Base-by-base conservation (phyloP, 1,140 invertebrate genomes). In the Grapholita molesta region DNA sequence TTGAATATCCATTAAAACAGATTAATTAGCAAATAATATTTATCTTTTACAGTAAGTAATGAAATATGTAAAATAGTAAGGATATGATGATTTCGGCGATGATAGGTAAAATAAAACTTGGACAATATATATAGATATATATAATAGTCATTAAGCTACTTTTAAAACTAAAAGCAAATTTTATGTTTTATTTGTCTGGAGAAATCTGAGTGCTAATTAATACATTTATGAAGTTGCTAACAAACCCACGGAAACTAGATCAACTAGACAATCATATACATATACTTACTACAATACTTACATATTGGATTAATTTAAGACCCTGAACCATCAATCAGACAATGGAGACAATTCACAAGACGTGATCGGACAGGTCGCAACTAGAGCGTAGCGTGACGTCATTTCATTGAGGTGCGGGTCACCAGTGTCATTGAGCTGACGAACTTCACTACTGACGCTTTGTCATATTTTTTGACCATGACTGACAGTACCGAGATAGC, bases 301-400 rank as follows among this genome's bases (percentile, higher is more conserved):
- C 35, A 38, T 18, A 18, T 48, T 48, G 42, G 18, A 21, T 48
- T 48, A 6, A 48, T 48, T 8, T 21, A 48, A 48, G 42, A 48
- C 42, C 42, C 42, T 48, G 42, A 48, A 48, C 18, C 18, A 48
- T 48, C 42, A 48, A 48, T 48, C 42, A 48, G 42, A 48, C 42
- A 48, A 38, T 38, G 15, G 35, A 38, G 18, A 48, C 42, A 21
- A 48, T 48, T 48, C 18, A 28, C 24, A 32, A 75, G 76, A 76
- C 83, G 69, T 69, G 76, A 73, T 71, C 75, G 74, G 78, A 86
- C 86, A 85, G 73, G 80, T 84, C 75, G 74, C 67, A 89, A 89
- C 81, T 87, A 74, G 85, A 86, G 80, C 86, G 83, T 87, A 70
- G 35, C 57, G 35, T 87, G 86, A 87, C 84, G 83, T 86, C 86